Conservation (phyloP, 1,140 invertebrate species). For the Hylaeus anthracinus region DNA sequence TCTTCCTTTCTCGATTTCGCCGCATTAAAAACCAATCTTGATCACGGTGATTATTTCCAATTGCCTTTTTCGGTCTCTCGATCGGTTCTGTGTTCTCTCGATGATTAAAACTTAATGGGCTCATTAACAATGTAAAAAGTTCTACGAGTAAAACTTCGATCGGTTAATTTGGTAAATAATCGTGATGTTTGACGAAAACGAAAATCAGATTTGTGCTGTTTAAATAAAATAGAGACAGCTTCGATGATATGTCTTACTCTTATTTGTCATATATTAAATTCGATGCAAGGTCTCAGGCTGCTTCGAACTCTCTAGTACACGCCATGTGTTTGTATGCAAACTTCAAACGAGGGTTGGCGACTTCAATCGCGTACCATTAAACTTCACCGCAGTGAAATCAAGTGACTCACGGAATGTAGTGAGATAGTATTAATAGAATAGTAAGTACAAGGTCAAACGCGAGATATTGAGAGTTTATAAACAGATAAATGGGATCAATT, state of each 20-base stretch:
- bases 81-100: background rate
- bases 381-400: too few species aligned
- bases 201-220: too few species aligned
- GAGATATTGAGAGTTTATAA: too few species aligned
- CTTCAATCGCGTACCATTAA: background rate
- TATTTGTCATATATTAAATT: too few species aligned
- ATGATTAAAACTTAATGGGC: too few species aligned
- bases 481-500: too few species aligned
- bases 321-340: background rate
- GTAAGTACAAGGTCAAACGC: background rate
- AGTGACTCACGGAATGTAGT: background rate
- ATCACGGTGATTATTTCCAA: background rate
- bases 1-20: background rate
- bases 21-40: slow-evolving; percentile 10
- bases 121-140: too few species aligned
- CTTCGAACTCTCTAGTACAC: background rate
- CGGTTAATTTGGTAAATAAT: too few species aligned
- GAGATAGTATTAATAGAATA: background rate
- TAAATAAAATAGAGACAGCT: too few species aligned
- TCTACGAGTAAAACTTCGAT: too few species aligned
- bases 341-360: slow-evolving; percentile 1
- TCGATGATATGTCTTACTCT: too few species aligned
- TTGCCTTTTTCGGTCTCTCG: background rate
- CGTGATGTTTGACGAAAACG: too few species aligned
- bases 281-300: background rate